Conservation (phyloP, 1,140 invertebrate genomes). For the Proctacanthus coquilletti region DNA sequence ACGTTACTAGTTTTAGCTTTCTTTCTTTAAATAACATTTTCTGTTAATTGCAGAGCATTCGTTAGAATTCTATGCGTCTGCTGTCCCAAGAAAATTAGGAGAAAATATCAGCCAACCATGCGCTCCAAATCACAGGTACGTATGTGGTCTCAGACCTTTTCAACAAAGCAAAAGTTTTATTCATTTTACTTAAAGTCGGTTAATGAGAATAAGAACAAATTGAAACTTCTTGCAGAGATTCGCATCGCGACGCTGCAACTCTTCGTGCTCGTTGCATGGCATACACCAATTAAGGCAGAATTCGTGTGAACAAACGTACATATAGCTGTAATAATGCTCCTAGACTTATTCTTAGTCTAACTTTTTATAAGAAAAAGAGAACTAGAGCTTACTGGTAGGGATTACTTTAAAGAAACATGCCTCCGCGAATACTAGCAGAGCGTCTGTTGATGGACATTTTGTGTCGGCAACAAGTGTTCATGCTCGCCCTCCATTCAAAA, state of each 20-base stretch:
- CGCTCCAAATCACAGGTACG: constrained; percentile 63
- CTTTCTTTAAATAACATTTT: too few relatives aligned
- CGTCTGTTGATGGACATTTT: too few relatives aligned
- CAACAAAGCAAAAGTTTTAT: not conserved
- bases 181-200: constrained; percentile 3
- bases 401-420: too few relatives aligned
- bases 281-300: constrained; percentile 50
- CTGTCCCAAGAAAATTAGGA: constrained; percentile 55
- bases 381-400: too few relatives aligned
- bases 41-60: constrained; percentile 54
- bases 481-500: too few relatives aligned
- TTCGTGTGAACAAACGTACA: constrained; percentile 61
- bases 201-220: constrained; percentile 2
- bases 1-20: too few relatives aligned
- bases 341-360: too few relatives aligned
- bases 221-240: constrained; percentile 43
- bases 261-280: constrained; percentile 45
- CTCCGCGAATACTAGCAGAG: too few relatives aligned
- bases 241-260: constrained; percentile 54
- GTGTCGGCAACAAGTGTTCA: too few relatives aligned
- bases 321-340: too few relatives aligned
- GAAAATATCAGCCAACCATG: constrained; percentile 61
- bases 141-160: constrained; percentile 9
- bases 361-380: too few relatives aligned
- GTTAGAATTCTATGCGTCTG: constrained; percentile 64